A percentile compares a stretch with the other conserved stretches of the same genome.
phyloP scores from a whole-genome alignment of 2,113 vertebrate genomes.

The Hippocampus abdominalis region DNA sequence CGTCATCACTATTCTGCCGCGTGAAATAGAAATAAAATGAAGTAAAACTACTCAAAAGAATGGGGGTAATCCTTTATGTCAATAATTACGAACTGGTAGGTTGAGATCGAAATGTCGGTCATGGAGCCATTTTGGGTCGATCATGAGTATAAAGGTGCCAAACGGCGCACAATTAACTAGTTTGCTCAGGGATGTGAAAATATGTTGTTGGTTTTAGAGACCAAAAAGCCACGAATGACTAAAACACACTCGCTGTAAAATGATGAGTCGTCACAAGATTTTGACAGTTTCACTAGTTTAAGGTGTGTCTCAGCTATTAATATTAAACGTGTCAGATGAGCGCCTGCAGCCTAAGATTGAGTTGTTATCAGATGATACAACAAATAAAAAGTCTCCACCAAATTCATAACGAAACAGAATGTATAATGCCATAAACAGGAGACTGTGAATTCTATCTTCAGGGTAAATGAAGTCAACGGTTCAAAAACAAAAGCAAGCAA shows the following conservation, averaged over 20 bases:
- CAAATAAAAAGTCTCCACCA: neutral
- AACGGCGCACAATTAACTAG: neutral
- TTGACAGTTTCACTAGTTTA: neutral
- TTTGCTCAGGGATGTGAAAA: neutral
- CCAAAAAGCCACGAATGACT: no score
- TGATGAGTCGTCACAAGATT: neutral
- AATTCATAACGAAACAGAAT: conserved; percentile 22
- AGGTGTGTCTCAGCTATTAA: neutral
- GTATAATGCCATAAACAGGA: neutral
- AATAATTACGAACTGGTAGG: no score
- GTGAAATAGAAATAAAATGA: no score
- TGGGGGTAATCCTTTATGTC: no score
- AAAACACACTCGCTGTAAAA: neutral
- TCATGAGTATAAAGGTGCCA: no score
- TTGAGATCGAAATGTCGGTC: no score
- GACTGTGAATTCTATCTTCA: neutral
- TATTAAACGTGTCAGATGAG: neutral
- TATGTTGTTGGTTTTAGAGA: no score
- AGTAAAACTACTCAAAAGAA: no score
- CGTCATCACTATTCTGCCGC: no score
- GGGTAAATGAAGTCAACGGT: neutral
- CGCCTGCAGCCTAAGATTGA: neutral
- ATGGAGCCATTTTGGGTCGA: no score
- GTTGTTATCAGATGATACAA: neutral
- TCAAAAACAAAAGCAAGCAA: neutral